Percentiles rank a stretch among this genome's conserved stretches.
These are phyloP conservation scores for Actenoides hombroni DNA, from an alignment of 2,113 vertebrate species.

Conservation along the genomic window DNA sequence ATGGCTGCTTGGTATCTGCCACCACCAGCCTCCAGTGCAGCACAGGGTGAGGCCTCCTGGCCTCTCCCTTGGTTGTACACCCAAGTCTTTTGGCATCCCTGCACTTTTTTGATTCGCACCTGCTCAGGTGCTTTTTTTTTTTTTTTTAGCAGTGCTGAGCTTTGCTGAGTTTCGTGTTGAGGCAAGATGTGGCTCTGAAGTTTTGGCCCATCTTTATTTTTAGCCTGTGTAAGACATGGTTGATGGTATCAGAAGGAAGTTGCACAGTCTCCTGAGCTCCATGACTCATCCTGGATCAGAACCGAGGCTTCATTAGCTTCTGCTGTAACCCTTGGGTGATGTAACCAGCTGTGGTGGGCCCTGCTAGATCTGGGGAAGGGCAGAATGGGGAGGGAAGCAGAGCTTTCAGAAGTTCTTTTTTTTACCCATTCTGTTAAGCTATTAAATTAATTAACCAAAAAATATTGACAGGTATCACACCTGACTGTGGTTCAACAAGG, in stretches of 20 bases:
- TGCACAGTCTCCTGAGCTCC: not conserved
- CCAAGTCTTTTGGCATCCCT: not conserved
- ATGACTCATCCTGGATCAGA: conserved; percentile 45
- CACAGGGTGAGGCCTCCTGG: not conserved
- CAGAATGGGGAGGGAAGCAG: not conserved
- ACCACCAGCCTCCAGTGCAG: fast-evolving
- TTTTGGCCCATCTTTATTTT: conserved; percentile 46
- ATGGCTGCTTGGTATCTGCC: not conserved
- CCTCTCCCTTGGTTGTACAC: not conserved
- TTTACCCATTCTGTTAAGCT: not conserved
- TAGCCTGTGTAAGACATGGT: not conserved
- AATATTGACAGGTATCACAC: not conserved
- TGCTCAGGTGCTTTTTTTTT: not conserved
- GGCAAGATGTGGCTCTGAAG: not conserved
- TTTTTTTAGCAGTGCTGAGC: not conserved
- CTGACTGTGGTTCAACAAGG: not conserved
- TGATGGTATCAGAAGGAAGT: conserved; percentile 46
- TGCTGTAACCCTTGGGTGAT: not conserved
- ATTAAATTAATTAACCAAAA: not conserved
- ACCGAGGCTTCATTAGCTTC: not conserved
- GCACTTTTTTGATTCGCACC: not conserved
- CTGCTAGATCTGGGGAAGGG: not conserved
- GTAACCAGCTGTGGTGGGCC: not conserved
- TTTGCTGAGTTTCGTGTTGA: not conserved
- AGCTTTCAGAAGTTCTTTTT: not conserved